A percentile compares a stretch with the other conserved stretches of the same genome.
Evolutionary conservation across 2,113 vertebrate genomes (phyloP).

Genomic region (Zeus faber): DNA sequence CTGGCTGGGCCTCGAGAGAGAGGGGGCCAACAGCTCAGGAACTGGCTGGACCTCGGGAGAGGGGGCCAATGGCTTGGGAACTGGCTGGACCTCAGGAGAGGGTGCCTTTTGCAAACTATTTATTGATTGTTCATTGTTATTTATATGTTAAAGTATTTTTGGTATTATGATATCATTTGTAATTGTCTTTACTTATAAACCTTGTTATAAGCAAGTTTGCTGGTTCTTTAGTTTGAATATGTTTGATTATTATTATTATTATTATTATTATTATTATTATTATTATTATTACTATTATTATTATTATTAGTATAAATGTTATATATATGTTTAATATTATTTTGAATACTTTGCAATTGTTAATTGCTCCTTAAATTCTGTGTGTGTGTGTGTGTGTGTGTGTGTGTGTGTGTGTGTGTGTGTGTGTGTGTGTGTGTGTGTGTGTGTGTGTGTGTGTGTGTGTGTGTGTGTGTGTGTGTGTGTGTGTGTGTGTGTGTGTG

Average conservation of each 20-base stretch:
- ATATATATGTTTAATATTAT: not conserved
- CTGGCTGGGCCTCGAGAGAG: too few species aligned
- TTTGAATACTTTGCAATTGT: not conserved
- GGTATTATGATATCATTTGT: not conserved
- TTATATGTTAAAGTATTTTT: too few species aligned
- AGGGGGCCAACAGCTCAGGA: too few species aligned
- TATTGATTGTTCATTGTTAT: not conserved
- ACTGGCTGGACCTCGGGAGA: too few species aligned
- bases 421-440: too few species aligned
- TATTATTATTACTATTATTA: not conserved
- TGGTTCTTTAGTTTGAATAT: not conserved
- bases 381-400: not conserved
- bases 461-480: not conserved
- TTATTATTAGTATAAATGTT: not conserved
- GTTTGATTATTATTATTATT: too few species aligned
- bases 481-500: slow-evolving; percentile 2
- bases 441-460: too few species aligned
- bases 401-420: too few species aligned
- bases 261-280: not conserved
- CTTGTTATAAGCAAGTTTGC: not conserved
- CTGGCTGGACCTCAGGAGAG: too few species aligned
- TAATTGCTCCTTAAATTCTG: not conserved
- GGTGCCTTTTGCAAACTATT: too few species aligned
- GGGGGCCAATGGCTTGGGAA: too few species aligned
- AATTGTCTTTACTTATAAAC: not conserved